Percentiles rank a stretch among this genome's conserved stretches.
Conservation (phyloP, 2,888 invertebrate genomes). For the Agrochola litura region DNA sequence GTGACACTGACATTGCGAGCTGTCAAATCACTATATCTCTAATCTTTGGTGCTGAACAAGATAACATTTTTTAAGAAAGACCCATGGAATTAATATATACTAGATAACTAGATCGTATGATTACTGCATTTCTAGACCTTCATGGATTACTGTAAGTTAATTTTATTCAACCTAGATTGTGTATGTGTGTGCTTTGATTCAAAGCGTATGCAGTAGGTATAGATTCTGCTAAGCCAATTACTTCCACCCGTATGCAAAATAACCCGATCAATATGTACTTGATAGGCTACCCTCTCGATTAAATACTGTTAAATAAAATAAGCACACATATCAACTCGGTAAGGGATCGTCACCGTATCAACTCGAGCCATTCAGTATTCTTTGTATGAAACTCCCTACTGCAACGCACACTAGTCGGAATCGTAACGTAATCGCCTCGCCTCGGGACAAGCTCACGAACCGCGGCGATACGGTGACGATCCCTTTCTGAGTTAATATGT, state of each 20-base stretch:
- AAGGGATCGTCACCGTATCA: too few species aligned
- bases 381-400: too few species aligned
- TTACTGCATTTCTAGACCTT: neutral
- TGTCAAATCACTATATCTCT: neutral
- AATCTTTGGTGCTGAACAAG: neutral
- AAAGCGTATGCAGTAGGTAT: conserved; percentile 27
- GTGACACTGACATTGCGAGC: neutral
- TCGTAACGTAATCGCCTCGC: too few species aligned
- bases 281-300: neutral
- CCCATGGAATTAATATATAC: neutral
- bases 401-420: too few species aligned
- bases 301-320: neutral
- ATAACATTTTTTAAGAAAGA: neutral
- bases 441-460: too few species aligned
- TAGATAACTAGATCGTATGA: neutral
- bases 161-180: conserved; percentile 5
- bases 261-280: conserved; percentile 18
- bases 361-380: too few species aligned
- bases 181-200: conserved; percentile 12
- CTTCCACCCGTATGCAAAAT: neutral
- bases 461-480: too few species aligned
- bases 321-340: too few species aligned
- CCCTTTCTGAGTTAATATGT: too few species aligned
- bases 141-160: neutral
- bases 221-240: conserved; percentile 44